Evolutionary conservation across 2,888 invertebrate genomes (phyloP).

Genomic region (Drosophila suboccidentalis): DNA sequence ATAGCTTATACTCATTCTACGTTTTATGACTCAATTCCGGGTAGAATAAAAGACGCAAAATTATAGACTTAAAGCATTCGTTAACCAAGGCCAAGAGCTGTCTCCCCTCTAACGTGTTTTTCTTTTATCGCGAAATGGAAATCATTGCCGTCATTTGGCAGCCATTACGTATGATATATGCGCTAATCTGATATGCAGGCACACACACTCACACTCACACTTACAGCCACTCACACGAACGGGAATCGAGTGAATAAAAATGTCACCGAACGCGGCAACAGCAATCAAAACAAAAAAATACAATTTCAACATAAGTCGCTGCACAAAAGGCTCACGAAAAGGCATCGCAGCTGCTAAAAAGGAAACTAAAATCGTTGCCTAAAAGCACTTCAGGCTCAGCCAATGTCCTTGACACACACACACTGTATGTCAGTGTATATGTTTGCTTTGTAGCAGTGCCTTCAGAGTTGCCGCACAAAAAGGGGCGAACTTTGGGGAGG

Average conservation of each 20-base stretch:
- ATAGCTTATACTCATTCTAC: conserved; percentile 23
- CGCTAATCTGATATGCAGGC: conserved; percentile 76
- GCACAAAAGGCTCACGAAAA: conserved; percentile 57
- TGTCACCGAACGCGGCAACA: conserved; percentile 68
- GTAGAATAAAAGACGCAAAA: conserved; percentile 10
- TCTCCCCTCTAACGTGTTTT: conserved; percentile 14
- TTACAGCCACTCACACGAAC: conserved; percentile 7
- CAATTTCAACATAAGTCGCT: conserved; percentile 61
- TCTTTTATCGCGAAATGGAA: conserved; percentile 70
- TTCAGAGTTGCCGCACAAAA: conserved; percentile 25
- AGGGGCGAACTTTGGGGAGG: conserved; percentile 21
- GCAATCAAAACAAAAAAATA: conserved; percentile 59
- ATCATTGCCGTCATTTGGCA: conserved; percentile 78
- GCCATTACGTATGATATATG: conserved; percentile 79
- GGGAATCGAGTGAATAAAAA: conserved; percentile 67
- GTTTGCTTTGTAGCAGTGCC: conserved; percentile 15
- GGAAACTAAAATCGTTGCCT: conserved; percentile 69
- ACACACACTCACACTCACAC: conserved; percentile 26
- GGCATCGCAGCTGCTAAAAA: conserved; percentile 43
- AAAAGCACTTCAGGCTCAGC: conserved; percentile 57
- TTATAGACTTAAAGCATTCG: conserved; percentile 28
- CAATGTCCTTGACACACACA: conserved; percentile 45
- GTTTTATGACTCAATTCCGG: conserved; percentile 50
- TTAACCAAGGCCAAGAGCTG: conserved; percentile 3
- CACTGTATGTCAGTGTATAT: not conserved